These are phyloP conservation scores for Strigamia crassipes DNA, from an alignment of 2,888 invertebrate genomes.

Conservation along the genomic window DNA sequence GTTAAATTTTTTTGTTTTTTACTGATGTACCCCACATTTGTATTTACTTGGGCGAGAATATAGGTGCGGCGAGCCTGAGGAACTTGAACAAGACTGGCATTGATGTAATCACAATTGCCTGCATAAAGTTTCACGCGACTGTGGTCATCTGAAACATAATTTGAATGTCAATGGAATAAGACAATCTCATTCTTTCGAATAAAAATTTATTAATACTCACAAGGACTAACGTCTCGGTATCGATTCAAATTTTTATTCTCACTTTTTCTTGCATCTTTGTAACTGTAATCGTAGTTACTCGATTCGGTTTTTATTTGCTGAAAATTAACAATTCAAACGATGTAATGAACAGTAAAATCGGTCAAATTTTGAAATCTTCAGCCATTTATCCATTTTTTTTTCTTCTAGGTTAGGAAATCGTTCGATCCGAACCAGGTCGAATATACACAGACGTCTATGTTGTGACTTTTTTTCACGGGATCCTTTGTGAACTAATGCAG, in stretches of 20 bases:
- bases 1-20: not conserved
- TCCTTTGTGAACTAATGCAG: not conserved
- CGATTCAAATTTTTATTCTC: constrained; percentile 83
- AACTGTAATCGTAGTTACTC: constrained; percentile 63
- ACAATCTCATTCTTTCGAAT: not conserved
- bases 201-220: constrained; percentile 55
- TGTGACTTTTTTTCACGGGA: not conserved
- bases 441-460: not conserved
- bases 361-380: no score
- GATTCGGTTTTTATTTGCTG: constrained; percentile 77
- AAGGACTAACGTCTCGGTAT: constrained; percentile 94
- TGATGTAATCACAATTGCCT: constrained; percentile 84
- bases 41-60: constrained; percentile 73
- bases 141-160: constrained; percentile 71
- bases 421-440: not conserved
- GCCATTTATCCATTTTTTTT: not conserved
- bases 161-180: constrained; percentile 15
- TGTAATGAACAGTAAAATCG: not conserved
- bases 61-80: constrained; percentile 83
- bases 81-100: constrained; percentile 88
- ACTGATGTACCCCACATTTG: not conserved
- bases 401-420: not conserved
- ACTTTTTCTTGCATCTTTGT: constrained; percentile 72
- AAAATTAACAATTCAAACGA: constrained; percentile 55
- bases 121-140: constrained; percentile 79